Conservation (phyloP, 2,113 vertebrate species). For the Nothoprocta perdicaria region DNA sequence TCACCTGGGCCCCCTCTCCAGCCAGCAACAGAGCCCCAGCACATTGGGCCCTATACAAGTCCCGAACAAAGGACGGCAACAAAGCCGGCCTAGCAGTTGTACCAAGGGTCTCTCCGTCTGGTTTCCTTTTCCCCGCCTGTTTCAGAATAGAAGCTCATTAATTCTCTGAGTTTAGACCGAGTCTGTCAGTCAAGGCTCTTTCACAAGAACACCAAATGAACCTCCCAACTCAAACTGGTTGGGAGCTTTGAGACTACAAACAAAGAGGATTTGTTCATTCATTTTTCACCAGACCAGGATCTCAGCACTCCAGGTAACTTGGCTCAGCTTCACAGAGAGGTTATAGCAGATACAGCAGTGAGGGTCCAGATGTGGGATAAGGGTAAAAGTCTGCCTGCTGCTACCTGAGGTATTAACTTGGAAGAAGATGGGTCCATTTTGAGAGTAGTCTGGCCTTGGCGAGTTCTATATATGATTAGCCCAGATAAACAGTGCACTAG, state of each 20-base stretch:
- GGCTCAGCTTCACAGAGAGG: background rate
- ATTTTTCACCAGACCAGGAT: background rate
- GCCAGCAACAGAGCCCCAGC: background rate
- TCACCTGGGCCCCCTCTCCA: slow-evolving; percentile 32
- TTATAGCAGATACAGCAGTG: background rate
- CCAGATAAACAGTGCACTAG: accelerated
- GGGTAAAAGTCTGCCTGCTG: background rate
- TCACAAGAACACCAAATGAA: background rate
- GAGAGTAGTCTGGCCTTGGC: background rate
- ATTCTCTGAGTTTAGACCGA: background rate
- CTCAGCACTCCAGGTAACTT: accelerated
- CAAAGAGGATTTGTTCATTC: background rate
- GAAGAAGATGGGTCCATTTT: background rate
- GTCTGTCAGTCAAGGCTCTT: background rate
- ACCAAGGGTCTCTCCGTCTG: background rate
- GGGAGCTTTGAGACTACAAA: background rate
- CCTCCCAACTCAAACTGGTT: background rate
- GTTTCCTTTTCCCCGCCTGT: background rate
- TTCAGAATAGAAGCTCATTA: slow-evolving; percentile 19
- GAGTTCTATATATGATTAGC: background rate
- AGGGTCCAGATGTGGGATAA: accelerated
- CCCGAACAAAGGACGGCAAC: background rate
- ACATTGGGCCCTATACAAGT: background rate
- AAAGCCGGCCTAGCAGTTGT: background rate
- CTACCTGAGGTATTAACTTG: background rate